phyloP scores from a whole-genome alignment of 2,888 invertebrate genomes.

The Crocallis elinguaria region DNA sequence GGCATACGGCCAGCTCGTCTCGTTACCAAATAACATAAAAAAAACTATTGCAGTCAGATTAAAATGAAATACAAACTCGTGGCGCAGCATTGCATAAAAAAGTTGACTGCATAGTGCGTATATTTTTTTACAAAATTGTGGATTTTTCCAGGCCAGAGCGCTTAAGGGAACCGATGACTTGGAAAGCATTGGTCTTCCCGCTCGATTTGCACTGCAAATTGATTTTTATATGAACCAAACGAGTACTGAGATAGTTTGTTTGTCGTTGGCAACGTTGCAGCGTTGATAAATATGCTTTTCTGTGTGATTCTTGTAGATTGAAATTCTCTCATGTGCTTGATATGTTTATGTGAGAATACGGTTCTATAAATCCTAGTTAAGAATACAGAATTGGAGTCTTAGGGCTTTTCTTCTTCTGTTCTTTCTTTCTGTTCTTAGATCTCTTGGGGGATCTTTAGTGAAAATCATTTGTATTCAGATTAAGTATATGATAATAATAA shows the following conservation, averaged over 20 bases:
- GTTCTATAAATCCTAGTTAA: too few relatives aligned
- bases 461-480: too few relatives aligned
- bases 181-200: conserved; percentile 78
- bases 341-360: not conserved
- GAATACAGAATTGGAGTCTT: too few relatives aligned
- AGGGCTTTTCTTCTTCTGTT: too few relatives aligned
- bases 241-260: conserved; percentile 47
- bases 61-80: conserved; percentile 34
- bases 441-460: too few relatives aligned
- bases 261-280: conserved; percentile 23
- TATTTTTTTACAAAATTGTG: conserved; percentile 65
- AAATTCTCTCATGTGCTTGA: not conserved
- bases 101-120: conserved; percentile 31
- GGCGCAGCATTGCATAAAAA: conserved; percentile 45
- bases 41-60: conserved; percentile 40
- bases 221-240: conserved; percentile 72
- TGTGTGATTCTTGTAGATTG: not conserved
- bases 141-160: conserved; percentile 73
- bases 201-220: conserved; percentile 82
- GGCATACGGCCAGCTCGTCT: too few relatives aligned
- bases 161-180: conserved; percentile 73
- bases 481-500: too few relatives aligned
- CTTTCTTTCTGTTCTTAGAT: too few relatives aligned
- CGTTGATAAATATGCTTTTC: conserved; percentile 21
- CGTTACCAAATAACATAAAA: too few relatives aligned